Conservation (phyloP, 2,888 invertebrate genomes). For the Muscina levida region DNA sequence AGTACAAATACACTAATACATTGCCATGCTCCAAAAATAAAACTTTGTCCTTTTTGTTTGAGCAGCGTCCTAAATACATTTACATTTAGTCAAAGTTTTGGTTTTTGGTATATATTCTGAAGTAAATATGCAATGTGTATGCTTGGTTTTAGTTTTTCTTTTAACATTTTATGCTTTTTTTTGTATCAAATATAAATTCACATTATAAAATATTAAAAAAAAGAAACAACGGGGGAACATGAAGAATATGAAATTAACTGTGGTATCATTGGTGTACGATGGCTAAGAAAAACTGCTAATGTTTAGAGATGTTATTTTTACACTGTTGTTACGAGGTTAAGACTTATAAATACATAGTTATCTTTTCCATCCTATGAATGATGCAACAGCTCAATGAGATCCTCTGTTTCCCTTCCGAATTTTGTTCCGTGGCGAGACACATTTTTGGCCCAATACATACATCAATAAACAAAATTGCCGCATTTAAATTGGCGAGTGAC, state of each 20-base stretch:
- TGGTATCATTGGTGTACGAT: constrained; percentile 8
- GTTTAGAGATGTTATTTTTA: too few relatives aligned
- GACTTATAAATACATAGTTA: too few relatives aligned
- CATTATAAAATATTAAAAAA: constrained; percentile 57
- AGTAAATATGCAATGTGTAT: too few relatives aligned
- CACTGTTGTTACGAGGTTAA: too few relatives aligned
- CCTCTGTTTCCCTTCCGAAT: too few relatives aligned
- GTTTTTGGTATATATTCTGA: constrained; percentile 28
- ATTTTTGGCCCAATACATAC: too few relatives aligned
- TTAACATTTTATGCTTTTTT: constrained; percentile 34
- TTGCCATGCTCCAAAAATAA: constrained; percentile 6
- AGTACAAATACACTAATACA: background rate
- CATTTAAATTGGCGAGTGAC: too few relatives aligned
- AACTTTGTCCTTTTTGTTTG: constrained; percentile 26
- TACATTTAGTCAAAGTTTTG: constrained; percentile 35
- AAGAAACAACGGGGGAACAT: constrained; percentile 11
- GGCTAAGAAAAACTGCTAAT: background rate
- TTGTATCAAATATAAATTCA: constrained; percentile 45
- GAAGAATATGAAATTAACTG: constrained; percentile 44
- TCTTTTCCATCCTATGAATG: too few relatives aligned
- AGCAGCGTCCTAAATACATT: constrained; percentile 48
- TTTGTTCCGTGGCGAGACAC: too few relatives aligned
- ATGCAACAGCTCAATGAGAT: too few relatives aligned
- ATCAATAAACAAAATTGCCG: too few relatives aligned
- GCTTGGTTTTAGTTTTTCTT: constrained; percentile 28